Base-by-base conservation (phyloP, 1,140 invertebrate species). In the Drosophila athabasca region DNA sequence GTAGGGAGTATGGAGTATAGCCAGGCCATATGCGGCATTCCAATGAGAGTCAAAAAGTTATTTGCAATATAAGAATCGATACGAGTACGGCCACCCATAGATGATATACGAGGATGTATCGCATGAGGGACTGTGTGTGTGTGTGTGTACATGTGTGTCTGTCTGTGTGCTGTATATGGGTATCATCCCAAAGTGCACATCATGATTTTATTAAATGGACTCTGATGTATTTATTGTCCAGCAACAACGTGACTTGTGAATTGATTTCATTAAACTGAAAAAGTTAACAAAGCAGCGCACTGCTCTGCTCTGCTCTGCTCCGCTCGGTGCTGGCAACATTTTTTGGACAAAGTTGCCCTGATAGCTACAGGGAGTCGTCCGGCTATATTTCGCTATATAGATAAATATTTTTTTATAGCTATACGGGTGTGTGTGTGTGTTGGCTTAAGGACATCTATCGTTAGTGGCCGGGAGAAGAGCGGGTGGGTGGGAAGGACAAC, bases 171-270 rank as follows among this genome's bases (percentile, higher is more conserved):
- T 61, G 49, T 62, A 49, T 74, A 24, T 43, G 69, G 62, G 60
- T 78, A 90, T 84, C 62, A 89, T 77, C 76, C 77, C 71, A 83
- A 91, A 88, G 84, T 88, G 84, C 84, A 89, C 84, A 84, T 91
- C 90, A 91, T 91, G 90, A 91, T 91, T 91, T 90, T 91, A 91
- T 91, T 91, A 91, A 91, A 91, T 91, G 84, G 90, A 90, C 90
- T 91, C 90, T 91, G 90, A 91, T 91, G 79, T 91, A 91, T 91
- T 91, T 91, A 91, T 91, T 91, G 90, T 91, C 79, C 90, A 77
- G 90, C 85, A 83, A 83, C 90, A 90, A 91, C 90, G 90, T 91
- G 90, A 91, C 90, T 91, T 91, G 90, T 91, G 77, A 91, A 91
- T 91, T 91, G 90, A 91, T 91, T 91, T 91, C 90, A 91, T 91